Evolutionary conservation across 2,888 invertebrate genomes (phyloP).

Genomic region (Bugulina stolonifera): DNA sequence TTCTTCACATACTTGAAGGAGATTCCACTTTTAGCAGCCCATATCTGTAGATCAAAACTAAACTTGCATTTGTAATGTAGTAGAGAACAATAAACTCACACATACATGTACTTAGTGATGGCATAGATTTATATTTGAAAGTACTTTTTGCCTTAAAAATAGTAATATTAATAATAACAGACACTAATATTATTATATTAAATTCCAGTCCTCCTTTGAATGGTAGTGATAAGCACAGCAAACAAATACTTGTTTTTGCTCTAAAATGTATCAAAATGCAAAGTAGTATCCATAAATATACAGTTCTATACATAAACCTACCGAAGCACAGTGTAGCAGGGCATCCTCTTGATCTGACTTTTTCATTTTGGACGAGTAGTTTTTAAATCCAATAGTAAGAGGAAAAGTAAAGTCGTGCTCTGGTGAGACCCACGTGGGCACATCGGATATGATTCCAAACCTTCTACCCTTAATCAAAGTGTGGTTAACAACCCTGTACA

Average conservation of each 20-base stretch:
- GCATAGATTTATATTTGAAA: not conserved
- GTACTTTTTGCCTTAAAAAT: not conserved
- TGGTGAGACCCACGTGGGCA: not conserved
- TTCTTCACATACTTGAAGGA: not conserved
- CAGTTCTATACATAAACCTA: no score
- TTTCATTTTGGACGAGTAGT: not conserved
- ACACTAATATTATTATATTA: no score
- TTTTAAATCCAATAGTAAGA: not conserved
- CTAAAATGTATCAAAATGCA: not conserved
- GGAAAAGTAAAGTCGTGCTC: not conserved
- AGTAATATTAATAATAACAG: not conserved
- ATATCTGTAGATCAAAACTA: not conserved
- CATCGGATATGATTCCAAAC: not conserved
- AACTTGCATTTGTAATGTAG: no score
- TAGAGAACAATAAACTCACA: no score
- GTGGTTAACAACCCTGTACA: not conserved
- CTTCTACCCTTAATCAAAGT: no score
- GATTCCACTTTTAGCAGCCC: not conserved
- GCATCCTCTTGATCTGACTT: not conserved
- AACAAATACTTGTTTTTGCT: not conserved
- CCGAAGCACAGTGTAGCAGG: slow-evolving; percentile 8
- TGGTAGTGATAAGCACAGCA: not conserved
- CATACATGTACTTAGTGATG: not conserved
- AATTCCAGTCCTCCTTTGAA: no score
- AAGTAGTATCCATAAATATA: not conserved